Conservation (phyloP, 2,113 vertebrate species). For the Pan troglodytes region NHGRI_mPanTro3-v2.1_pri NC_072407.2:130989501-130990000, state of each 20-base stretch:
- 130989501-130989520: neutral
- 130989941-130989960: neutral
- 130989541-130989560: neutral
- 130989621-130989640: neutral
- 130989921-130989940: neutral
- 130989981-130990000: neutral
- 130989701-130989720: neutral
- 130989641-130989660: neutral
- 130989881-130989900: neutral
- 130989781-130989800: neutral
- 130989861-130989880: neutral
- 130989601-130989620: neutral
- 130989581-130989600: neutral
- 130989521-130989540: neutral
- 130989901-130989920: neutral
- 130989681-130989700: slow-evolving; percentile 1
- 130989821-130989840: neutral
- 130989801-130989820: neutral
- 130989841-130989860: neutral
- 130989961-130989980: neutral
- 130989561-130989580: neutral
- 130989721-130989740: neutral
- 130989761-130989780: neutral
- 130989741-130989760: neutral
- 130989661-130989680: neutral